Evolutionary conservation across 2,113 vertebrate genomes (phyloP), one percentile per base, ranked within the genome.

Genomic region (Vombatus ursinus): DNA sequence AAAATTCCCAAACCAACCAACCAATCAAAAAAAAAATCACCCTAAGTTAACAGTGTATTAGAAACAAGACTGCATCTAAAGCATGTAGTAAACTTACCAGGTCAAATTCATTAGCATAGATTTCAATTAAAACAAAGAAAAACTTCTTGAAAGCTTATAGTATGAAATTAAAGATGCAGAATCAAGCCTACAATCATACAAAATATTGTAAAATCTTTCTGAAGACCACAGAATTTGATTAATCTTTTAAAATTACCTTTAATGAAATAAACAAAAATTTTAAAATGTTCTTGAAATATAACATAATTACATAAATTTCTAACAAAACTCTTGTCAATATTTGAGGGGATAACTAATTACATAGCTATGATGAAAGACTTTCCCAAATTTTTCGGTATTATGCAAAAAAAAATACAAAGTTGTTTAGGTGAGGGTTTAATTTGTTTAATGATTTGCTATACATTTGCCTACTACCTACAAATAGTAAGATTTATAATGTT

Each of bases 401-500:
- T 61, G 2, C 25, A 96, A 92, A 96, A 91, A 93, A 92, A 50
- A 12, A 14, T 8, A 37, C 12, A 37, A 68, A 68, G 14, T 37
- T 68, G 61, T 68, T 37, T 68, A 16, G 37, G 16, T 44, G 23
- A 8, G n/a, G 68, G 16, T 44, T 44, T 84, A 97, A 95, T 31
- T 95, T 97, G 97, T 96, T 95, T 95, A 96, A 68, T 94, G 96
- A 97, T 94, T 90, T 95, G 96, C 93, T 95, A 95, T 97, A 97
- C 95, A 94, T 95, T 97, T 97, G 96, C 96, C 96, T 97, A 96
- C 95, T 96, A 96, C 96, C 98, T 96, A 97, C 94, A 97, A 95
- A 96, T 97, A 48, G 95, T 96, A 90, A 68, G 77, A 97, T 97
- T 90, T 98, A 94, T 96, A 97, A 96, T 96, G 91, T 96, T 94